Evolutionary conservation across 2,888 invertebrate species (phyloP).

Genomic region (Rhopalosiphum nymphaeae): DNA sequence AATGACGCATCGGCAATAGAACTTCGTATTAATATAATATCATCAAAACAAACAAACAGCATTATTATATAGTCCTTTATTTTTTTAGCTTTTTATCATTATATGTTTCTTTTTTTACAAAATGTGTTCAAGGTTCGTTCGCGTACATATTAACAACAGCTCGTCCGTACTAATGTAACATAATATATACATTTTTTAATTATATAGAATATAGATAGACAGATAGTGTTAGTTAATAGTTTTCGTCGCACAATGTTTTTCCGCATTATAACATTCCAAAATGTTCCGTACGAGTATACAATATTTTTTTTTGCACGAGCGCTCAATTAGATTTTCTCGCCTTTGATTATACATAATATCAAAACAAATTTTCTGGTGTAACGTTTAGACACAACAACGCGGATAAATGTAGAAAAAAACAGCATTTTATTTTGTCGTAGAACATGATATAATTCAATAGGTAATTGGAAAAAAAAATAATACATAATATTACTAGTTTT

Average conservation of each 20-base stretch:
- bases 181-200: not conserved
- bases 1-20: not conserved
- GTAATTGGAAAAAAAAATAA: not conserved
- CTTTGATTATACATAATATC: slow-evolving; percentile 22
- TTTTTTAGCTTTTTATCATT: slow-evolving; percentile 7
- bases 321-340: not conserved
- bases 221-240: slow-evolving; percentile 27
- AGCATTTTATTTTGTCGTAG: not conserved
- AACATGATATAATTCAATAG: not conserved
- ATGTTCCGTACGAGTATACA: not conserved
- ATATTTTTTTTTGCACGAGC: not conserved
- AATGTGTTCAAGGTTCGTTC: slow-evolving; percentile 35
- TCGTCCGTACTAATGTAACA: slow-evolving; percentile 6
- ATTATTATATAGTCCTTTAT: slow-evolving; percentile 48
- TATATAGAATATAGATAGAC: not conserved
- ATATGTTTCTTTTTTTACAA: slow-evolving; percentile 40
- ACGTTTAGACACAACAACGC: not conserved
- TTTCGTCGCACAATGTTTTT: slow-evolving; percentile 10
- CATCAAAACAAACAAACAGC: slow-evolving; percentile 10
- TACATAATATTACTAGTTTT: not conserved
- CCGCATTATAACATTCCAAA: not conserved
- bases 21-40: not conserved
- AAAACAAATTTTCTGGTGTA: slow-evolving; percentile 7
- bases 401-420: not conserved
- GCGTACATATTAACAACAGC: slow-evolving; percentile 40